Evolutionary conservation across 2,888 invertebrate species (phyloP).

Genomic region (Apoda limacodes): DNA sequence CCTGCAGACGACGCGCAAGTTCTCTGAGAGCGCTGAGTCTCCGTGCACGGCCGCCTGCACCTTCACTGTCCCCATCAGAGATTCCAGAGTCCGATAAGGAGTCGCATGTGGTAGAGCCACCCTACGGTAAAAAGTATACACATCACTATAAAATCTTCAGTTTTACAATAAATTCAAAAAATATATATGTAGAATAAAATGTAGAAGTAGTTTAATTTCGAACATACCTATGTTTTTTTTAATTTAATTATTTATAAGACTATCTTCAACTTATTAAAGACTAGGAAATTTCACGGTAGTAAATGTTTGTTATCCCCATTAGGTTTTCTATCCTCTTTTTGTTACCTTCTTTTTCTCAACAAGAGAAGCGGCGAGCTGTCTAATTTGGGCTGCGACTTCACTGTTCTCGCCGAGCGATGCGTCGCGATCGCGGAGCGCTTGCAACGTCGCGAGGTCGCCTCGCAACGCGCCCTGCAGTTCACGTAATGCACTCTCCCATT

Average conservation of each 20-base stretch:
- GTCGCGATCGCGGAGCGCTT: conserved; percentile 66
- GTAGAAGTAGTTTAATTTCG: not conserved
- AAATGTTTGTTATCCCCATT: no score
- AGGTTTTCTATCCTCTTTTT: no score
- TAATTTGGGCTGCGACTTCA: conserved; percentile 67
- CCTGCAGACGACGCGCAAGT: conserved; percentile 75
- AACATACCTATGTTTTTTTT: no score
- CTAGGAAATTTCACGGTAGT: no score
- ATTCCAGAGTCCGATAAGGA: conserved; percentile 85
- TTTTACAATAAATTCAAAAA: not conserved
- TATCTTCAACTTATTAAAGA: no score
- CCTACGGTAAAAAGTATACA: conserved; percentile 29
- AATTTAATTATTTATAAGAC: no score
- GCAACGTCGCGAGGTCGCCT: conserved; percentile 70
- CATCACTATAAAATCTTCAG: not conserved
- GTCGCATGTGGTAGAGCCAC: conserved; percentile 65
- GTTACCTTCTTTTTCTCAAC: conserved; percentile 60
- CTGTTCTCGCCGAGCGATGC: conserved; percentile 61
- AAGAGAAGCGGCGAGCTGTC: conserved; percentile 71
- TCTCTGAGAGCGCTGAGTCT: conserved; percentile 75
- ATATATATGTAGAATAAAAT: not conserved
- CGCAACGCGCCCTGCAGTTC: conserved; percentile 82
- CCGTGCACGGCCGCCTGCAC: conserved; percentile 75
- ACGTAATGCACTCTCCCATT: conserved; percentile 80
- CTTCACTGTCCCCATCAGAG: conserved; percentile 77